Evolutionary conservation across 1,140 invertebrate genomes (phyloP).

Genomic region (Scaptomyza pallida): DNA sequence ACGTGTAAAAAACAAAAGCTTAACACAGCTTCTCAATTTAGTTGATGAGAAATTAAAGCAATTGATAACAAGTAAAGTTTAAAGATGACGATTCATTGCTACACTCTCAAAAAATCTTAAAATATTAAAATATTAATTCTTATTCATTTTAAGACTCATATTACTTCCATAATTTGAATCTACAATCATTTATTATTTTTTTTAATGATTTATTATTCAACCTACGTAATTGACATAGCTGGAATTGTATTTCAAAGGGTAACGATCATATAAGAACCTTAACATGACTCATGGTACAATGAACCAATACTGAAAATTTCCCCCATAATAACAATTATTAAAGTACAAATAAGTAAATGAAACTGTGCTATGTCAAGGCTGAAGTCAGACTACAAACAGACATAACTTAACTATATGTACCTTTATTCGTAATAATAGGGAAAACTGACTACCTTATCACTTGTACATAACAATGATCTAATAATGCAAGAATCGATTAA

Average conservation of each 20-base stretch:
- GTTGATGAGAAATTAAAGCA: slow-evolving; percentile 21
- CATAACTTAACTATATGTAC: neutral
- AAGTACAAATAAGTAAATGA: neutral
- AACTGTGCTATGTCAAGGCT: neutral
- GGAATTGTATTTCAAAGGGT: neutral
- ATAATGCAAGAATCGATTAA: neutral
- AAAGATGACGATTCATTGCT: neutral
- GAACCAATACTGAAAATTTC: slow-evolving; percentile 1
- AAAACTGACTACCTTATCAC: neutral
- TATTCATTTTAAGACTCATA: no score
- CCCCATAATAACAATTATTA: slow-evolving; percentile 18
- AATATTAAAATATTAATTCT: no score
- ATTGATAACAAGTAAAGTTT: neutral
- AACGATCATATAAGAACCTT: neutral
- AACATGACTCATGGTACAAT: slow-evolving; percentile 9
- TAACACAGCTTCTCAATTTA: slow-evolving; percentile 42
- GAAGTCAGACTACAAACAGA: neutral
- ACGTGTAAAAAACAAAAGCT: slow-evolving; percentile 20
- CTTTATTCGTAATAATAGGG: neutral
- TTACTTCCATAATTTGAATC: no score
- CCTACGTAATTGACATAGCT: neutral
- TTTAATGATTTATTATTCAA: neutral
- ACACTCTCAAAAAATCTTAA: slow-evolving; percentile 2
- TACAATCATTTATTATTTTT: no score
- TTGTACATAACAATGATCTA: no score